phyloP scores from a whole-genome alignment of 2,888 invertebrate genomes.

The Periphyllus acericola region DNA sequence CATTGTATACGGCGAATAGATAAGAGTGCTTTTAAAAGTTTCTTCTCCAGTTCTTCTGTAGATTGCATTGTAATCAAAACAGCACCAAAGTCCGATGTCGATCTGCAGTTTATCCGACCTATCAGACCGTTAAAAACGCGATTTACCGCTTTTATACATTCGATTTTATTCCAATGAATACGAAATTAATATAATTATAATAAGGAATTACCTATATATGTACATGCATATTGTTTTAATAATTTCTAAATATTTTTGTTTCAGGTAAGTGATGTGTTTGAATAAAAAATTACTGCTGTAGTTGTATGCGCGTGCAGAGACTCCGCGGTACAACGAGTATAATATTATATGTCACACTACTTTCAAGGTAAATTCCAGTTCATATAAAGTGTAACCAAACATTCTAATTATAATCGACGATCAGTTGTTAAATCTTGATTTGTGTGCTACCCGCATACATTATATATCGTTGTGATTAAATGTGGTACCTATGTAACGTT shows the following conservation, averaged over 20 bases:
- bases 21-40: conserved; percentile 44
- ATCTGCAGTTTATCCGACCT: not conserved
- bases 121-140: conserved; percentile 16
- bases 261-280: conserved; percentile 45
- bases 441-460: no score
- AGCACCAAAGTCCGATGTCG: conserved; percentile 26
- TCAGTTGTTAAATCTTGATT: not conserved
- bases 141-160: conserved; percentile 20
- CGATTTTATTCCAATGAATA: not conserved
- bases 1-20: conserved; percentile 11
- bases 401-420: not conserved
- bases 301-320: not conserved
- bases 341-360: not conserved
- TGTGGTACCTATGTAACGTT: no score
- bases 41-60: conserved; percentile 22
- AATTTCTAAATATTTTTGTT: conserved; percentile 27
- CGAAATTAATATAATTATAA: not conserved
- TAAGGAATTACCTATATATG: not conserved
- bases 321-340: not conserved
- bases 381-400: not conserved
- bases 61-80: conserved; percentile 48
- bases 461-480: no score
- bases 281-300: not conserved
- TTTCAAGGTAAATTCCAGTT: not conserved
- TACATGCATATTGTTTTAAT: not conserved